A percentile compares a stretch with the other conserved stretches of the same genome.
Conservation (phyloP, 2,113 vertebrate species). For the Macquaria australasica region DNA sequence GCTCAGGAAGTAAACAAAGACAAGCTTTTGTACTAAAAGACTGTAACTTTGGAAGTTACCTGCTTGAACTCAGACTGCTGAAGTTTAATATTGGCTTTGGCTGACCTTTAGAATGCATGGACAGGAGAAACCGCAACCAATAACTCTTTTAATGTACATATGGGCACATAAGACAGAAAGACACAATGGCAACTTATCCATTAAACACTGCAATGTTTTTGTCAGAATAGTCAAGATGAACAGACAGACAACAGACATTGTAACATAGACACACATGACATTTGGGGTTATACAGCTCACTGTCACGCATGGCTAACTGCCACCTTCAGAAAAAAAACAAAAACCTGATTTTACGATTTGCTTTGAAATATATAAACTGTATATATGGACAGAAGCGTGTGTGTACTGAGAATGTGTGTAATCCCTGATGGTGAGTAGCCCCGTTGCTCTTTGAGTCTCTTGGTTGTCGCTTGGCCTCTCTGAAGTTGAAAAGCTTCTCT, state of each 20-base stretch:
- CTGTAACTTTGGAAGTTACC: too few species aligned
- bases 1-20: too few species aligned
- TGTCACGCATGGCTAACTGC: not conserved
- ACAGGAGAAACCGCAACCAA: not conserved
- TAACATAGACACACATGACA: not conserved
- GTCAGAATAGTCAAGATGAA: not conserved
- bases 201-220: not conserved
- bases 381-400: not conserved
- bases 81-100: not conserved
- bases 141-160: not conserved
- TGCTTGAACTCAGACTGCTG: too few species aligned
- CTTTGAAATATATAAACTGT: constrained; percentile 17
- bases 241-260: not conserved
- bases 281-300: not conserved
- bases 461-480: not conserved
- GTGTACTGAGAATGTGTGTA: not conserved
- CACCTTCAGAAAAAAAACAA: not conserved
- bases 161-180: not conserved
- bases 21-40: too few species aligned
- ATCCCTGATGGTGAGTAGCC: constrained; percentile 7
- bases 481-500: constrained; percentile 22
- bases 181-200: not conserved
- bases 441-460: constrained; percentile 6
- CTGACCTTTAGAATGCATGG: not conserved
- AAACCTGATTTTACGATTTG: constrained; percentile 2